Evolutionary conservation across 2,113 vertebrate genomes (phyloP).

Genomic region (Ctenodactylus gundi): DNA sequence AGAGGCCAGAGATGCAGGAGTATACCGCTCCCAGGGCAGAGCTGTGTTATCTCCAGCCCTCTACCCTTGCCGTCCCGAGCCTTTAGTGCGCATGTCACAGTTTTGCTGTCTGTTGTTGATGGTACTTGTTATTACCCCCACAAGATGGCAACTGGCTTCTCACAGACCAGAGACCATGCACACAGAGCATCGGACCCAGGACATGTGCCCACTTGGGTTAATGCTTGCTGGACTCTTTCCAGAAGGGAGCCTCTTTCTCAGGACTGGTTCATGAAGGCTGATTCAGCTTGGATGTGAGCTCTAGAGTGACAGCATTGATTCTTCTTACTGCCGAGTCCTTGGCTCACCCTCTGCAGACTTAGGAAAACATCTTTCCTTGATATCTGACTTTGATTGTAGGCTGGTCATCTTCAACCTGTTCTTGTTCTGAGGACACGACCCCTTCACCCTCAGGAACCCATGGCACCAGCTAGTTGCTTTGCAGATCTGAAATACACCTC

Average conservation of each 20-base stretch:
- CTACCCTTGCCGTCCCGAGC: fast-evolving
- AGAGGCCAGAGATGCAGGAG: not conserved
- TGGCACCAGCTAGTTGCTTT: too few relatives aligned
- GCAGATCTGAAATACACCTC: too few relatives aligned
- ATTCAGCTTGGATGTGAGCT: fast-evolving
- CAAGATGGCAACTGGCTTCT: not conserved
- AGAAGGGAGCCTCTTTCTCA: too few relatives aligned
- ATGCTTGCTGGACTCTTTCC: too few relatives aligned
- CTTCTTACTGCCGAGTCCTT: not conserved
- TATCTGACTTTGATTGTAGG: too few relatives aligned
- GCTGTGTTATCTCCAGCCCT: not conserved
- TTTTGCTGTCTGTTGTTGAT: not conserved
- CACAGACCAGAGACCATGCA: fast-evolving
- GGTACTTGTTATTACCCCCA: fast-evolving
- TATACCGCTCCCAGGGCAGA: not conserved
- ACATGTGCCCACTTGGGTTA: too few relatives aligned
- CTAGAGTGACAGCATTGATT: fast-evolving
- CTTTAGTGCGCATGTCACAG: not conserved
- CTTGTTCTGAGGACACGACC: too few relatives aligned
- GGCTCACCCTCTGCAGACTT: too few relatives aligned
- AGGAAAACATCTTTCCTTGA: too few relatives aligned
- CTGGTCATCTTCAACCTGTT: too few relatives aligned
- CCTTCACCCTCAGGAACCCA: too few relatives aligned
- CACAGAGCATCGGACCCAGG: too few relatives aligned
- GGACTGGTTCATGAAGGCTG: fast-evolving